Evolutionary conservation across 2,888 invertebrate species (phyloP).

Genomic region (Orchestes rusci): DNA sequence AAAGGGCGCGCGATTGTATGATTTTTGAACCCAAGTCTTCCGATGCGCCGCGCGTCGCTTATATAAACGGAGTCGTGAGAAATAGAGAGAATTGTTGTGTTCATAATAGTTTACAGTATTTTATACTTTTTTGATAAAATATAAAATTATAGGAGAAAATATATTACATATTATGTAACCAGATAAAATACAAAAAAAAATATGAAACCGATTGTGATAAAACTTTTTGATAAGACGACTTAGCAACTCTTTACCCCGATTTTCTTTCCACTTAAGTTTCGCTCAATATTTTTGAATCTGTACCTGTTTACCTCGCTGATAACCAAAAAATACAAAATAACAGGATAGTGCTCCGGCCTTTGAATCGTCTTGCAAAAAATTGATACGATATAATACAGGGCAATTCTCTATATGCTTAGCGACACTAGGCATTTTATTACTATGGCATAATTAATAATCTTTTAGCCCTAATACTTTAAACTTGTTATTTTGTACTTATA

Average conservation of each 20-base stretch:
- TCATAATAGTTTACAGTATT: slow-evolving; percentile 45
- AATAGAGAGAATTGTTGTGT: slow-evolving; percentile 46
- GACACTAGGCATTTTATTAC: slow-evolving; percentile 25
- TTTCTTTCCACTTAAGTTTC: slow-evolving; percentile 9
- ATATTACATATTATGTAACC: slow-evolving; percentile 31
- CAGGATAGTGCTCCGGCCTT: slow-evolving; percentile 15
- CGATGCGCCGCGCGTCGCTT: slow-evolving; percentile 24
- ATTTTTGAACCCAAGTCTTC: slow-evolving; percentile 27
- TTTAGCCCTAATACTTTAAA: slow-evolving; percentile 30
- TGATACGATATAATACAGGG: slow-evolving; percentile 34
- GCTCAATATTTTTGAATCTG: slow-evolving; percentile 26
- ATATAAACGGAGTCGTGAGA: slow-evolving; percentile 36
- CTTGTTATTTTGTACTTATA: slow-evolving; percentile 37
- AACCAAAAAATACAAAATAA: slow-evolving; percentile 35
- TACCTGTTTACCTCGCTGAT: slow-evolving; percentile 43
- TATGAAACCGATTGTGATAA: slow-evolving; percentile 28
- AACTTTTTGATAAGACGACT: slow-evolving; percentile 23
- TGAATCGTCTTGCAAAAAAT: neutral
- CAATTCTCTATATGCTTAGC: slow-evolving; percentile 42
- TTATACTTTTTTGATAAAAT: slow-evolving; percentile 43
- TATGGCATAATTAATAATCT: slow-evolving; percentile 21
- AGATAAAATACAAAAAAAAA: slow-evolving; percentile 25
- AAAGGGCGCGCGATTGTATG: slow-evolving; percentile 20
- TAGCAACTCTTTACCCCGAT: slow-evolving; percentile 10
- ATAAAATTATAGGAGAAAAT: slow-evolving; percentile 35